Conservation (phyloP, 2,888 invertebrate genomes). For the Patella ulyssiponensis region DNA sequence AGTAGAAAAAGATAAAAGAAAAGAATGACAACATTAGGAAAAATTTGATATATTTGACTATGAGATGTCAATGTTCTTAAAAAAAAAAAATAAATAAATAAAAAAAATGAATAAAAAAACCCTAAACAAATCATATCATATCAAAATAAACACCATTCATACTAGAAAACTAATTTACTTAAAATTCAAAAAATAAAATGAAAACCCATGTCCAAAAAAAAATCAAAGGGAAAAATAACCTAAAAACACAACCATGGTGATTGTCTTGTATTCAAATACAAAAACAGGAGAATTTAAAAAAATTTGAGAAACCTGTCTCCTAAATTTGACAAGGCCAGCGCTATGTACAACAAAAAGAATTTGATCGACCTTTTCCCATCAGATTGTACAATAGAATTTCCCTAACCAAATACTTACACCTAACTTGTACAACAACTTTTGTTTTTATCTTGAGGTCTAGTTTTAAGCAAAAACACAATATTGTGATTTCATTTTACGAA, state of each 20-base stretch:
- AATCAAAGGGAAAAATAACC: neutral
- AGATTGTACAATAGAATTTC: too few relatives aligned
- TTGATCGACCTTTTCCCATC: too few relatives aligned
- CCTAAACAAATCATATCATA: neutral
- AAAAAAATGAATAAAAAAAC: neutral
- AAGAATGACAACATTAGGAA: neutral
- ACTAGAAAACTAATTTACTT: slow-evolving; percentile 3
- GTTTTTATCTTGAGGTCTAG: too few relatives aligned
- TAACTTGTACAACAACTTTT: too few relatives aligned
- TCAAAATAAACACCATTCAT: slow-evolving; percentile 5
- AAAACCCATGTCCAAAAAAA: slow-evolving; percentile 16
- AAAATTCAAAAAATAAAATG: slow-evolving; percentile 30
- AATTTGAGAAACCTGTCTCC: slow-evolving; percentile 7
- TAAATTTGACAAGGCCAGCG: neutral
- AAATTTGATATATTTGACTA: too few relatives aligned
- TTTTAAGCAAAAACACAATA: too few relatives aligned
- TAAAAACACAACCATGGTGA: neutral
- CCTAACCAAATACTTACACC: too few relatives aligned
- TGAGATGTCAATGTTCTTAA: slow-evolving; percentile 2
- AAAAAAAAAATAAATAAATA: neutral
- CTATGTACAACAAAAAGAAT: too few relatives aligned
- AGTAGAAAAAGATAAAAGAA: slow-evolving; percentile 7
- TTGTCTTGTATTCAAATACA: neutral
- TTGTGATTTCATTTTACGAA: too few relatives aligned
- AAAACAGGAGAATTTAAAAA: neutral